Evolutionary conservation across 2,888 invertebrate species (phyloP), one percentile per base, ranked within the genome.

Genomic region (Diplolepis rosae): DNA sequence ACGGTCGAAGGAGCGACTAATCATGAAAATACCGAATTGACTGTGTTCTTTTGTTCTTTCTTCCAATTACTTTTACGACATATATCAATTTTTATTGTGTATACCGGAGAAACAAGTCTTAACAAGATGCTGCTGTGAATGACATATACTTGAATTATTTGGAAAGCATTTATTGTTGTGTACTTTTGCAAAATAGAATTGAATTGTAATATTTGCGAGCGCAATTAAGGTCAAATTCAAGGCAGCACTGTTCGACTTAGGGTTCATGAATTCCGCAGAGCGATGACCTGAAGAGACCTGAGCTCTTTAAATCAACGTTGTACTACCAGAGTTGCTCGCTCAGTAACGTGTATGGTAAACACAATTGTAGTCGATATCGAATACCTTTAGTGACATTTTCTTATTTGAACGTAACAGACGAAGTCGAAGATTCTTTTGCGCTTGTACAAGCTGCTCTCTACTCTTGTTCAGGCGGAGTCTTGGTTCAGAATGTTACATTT

Each of bases 401-500:
- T 61, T 61, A 39, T 39, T 61, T 39, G 22, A 61, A 61, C 56
- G 61, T 61, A 61, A 61, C 61, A 61, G 35, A 61, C 61, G 61
- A 61, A 61, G 39, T 22, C 35, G 35, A 61, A 61, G 35, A 35
- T 24, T 77, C 71, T 74, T 77, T 70, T 74, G 74, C 74, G 77
- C 74, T 69, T 78, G 70, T 24, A 69, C 66, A 69, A 73, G 77
- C 75, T 76, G 77, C 78, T 79, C 77, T 79, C 79, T 79, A 77
- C 69, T 75, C 70, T 75, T 77, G 75, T 76, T 78, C 69, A 70
- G 68, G 71, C 68, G 69, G 72, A 84, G 77, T 83, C 82, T 86
- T 86, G 83, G 82, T 84, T 87, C 83, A 81, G 81, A 81, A 84
- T 83, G 83, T 85, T 85, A 84, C 82, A 84, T 84, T 85, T 83